phyloP scores from a whole-genome alignment of 2,888 invertebrate genomes.

The Drosophila nigricruria region DNA sequence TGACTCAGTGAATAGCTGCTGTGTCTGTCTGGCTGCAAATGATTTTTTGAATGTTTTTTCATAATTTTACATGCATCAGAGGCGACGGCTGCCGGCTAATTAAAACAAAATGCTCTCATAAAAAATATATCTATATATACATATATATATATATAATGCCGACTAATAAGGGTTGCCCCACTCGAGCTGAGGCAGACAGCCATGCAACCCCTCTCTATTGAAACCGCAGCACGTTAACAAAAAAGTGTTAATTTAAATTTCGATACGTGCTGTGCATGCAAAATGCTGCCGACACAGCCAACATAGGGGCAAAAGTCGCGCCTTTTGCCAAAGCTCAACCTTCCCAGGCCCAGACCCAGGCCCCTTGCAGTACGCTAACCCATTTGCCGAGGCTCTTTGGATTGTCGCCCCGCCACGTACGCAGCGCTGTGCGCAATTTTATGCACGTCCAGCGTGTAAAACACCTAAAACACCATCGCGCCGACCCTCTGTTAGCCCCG shows the following conservation, averaged over 20 bases:
- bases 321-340: constrained; percentile 17
- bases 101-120: constrained; percentile 59
- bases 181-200: constrained; percentile 33
- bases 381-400: not conserved
- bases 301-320: constrained; percentile 22
- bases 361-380: not conserved
- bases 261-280: constrained; percentile 79
- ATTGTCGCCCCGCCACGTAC: constrained; percentile 55
- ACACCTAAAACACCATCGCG: constrained; percentile 74
- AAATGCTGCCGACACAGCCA: constrained; percentile 31
- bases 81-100: constrained; percentile 51
- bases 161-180: constrained; percentile 37
- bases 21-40: constrained; percentile 5
- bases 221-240: constrained; percentile 81
- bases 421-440: constrained; percentile 73
- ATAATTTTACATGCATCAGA: constrained; percentile 23
- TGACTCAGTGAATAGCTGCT: not conserved
- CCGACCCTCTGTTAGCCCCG: constrained; percentile 17
- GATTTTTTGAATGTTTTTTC: constrained; percentile 27
- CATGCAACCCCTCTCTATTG: constrained; percentile 37
- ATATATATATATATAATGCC: constrained; percentile 25
- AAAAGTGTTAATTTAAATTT: constrained; percentile 84
- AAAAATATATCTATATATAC: constrained; percentile 8
- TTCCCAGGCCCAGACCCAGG: not conserved
- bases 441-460: constrained; percentile 81